Base-by-base conservation (phyloP, 1,140 invertebrate genomes). In the Cyclargus thomasi region DNA sequence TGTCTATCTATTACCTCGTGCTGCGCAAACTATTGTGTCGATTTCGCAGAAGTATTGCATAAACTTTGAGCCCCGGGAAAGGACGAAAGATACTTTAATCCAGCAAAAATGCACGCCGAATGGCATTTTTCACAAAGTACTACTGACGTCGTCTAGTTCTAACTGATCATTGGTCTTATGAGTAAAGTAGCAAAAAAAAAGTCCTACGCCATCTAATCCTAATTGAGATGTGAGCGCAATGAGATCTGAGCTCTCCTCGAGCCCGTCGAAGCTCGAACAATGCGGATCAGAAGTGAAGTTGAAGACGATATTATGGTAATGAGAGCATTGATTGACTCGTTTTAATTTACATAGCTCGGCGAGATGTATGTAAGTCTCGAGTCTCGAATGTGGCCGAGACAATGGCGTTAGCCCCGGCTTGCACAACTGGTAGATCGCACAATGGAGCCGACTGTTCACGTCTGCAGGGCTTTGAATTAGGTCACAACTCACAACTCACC, bases 351-450 rank as follows among this genome's bases (percentile, higher is more conserved):
- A 55, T 55, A 55, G 53, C 23, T 36, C 10, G 29, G 20, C 57
- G 70, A 75, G 74, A 75, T 80, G 71, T 77, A 80, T 80, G 78
- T 72, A 77, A 78, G 78, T 78, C 70, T 76, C 68, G 76, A 75
- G 68, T 71, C 67, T 70, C 68, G 63, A 72, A 74, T 74, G 67
- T 72, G 68, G 69, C 72, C 67, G 73, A 70, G 74, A 80, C 70
- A 75, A 76, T 80, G 68, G 76, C 72, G 69, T 71, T 70, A 66
- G 69, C 71, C 71, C 67, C 70, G 70, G 68, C 67, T 65, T 70
- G 71, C 62, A 57, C 65, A 67, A 66, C 69, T 67, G 69, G 64
- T 64, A 70, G 59, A 39, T 65, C 62, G 67, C 21, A 65, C 69
- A 71, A 68, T 70, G 21, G 59, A 70, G 35, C 22, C 21, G 21